Conservation (phyloP, 2,797 vertebrate genomes). For the Sebastes minor region DNA sequence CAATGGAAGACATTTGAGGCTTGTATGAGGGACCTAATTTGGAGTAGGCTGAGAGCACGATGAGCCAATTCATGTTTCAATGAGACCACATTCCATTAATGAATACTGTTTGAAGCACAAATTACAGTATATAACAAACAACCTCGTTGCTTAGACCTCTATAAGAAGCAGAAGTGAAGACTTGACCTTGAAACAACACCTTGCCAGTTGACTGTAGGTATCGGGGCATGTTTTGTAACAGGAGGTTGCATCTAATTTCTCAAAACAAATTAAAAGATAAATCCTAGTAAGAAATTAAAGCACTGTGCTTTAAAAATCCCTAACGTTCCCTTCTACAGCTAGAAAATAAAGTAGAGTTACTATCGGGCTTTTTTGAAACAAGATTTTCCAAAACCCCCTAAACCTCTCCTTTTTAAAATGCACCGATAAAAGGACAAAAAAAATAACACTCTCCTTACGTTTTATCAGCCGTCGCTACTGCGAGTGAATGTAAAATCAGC, state of each 20-base stretch:
- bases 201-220: not conserved
- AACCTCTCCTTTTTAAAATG: constrained; percentile 31
- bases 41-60: not conserved
- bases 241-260: not conserved
- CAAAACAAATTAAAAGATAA: not conserved
- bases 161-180: not conserved
- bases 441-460: constrained; percentile 18
- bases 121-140: too few species aligned
- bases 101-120: too few species aligned
- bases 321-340: not conserved
- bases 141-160: not conserved
- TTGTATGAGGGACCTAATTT: not conserved
- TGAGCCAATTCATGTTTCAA: too few species aligned
- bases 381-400: not conserved
- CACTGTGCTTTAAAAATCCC: not conserved
- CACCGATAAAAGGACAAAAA: constrained; percentile 25
- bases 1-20: not conserved
- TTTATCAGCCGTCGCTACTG: constrained; percentile 33
- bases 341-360: not conserved
- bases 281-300: not conserved
- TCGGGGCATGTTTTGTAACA: too few species aligned
- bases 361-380: not conserved
- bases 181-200: not conserved
- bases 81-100: too few species aligned
- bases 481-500: constrained; percentile 63